Conservation (phyloP, 2,113 vertebrate genomes). For the Alaudala cheleensis region DNA sequence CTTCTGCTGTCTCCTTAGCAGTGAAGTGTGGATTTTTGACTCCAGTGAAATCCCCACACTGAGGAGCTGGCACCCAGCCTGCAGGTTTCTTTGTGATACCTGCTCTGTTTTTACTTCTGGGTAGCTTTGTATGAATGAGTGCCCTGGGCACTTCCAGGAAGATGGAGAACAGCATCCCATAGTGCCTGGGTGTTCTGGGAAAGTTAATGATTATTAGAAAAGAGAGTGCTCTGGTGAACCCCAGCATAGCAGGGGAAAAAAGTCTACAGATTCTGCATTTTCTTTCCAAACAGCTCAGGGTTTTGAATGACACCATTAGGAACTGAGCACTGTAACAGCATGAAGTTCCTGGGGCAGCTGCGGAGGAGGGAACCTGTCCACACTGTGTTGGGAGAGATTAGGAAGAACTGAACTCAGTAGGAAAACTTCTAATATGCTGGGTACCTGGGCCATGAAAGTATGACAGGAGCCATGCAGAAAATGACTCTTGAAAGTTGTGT, state of each 20-base stretch:
- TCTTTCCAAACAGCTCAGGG: not conserved
- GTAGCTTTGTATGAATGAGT: not conserved
- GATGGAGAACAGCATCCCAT: not conserved
- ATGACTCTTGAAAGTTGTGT: not conserved
- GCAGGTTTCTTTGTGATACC: not conserved
- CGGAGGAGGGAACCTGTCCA: not conserved
- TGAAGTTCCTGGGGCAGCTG: not conserved
- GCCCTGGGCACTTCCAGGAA: not conserved
- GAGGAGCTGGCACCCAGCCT: not conserved
- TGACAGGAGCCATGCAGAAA: not conserved
- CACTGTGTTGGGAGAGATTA: not conserved
- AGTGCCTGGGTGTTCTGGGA: not conserved
- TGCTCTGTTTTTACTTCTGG: not conserved
- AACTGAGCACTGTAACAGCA: not conserved
- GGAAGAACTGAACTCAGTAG: fast-evolving
- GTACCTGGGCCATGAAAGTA: not conserved
- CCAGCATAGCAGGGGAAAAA: not conserved
- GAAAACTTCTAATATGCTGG: not conserved
- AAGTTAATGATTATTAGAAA: not conserved
- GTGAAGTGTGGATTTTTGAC: not conserved
- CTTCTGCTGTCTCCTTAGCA: not conserved
- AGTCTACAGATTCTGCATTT: not conserved
- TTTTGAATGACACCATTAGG: not conserved
- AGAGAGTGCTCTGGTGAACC: not conserved
- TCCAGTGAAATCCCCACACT: not conserved